phyloP scores from a whole-genome alignment of 2,888 invertebrate species.

The Dicranocentrus wangi region DNA sequence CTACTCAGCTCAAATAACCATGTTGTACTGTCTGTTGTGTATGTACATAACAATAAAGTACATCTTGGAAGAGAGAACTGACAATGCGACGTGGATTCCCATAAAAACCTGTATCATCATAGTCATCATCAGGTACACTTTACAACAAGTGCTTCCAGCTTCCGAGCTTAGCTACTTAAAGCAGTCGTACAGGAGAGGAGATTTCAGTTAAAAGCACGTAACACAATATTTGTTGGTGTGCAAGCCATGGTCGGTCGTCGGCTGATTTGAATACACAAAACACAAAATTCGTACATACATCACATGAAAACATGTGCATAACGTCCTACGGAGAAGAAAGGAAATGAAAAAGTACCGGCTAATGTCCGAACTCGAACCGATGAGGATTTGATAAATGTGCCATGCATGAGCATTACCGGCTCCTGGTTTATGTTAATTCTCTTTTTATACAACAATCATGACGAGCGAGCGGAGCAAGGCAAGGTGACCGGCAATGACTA shows the following conservation, averaged over 20 bases:
- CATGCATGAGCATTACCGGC: constrained; percentile 11
- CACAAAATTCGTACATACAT: too few relatives aligned
- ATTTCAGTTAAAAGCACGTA: too few relatives aligned
- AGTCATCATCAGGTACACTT: constrained; percentile 42
- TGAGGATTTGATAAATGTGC: constrained; percentile 12
- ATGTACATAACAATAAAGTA: constrained; percentile 25
- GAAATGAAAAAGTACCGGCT: too few relatives aligned
- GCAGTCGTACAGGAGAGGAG: not conserved
- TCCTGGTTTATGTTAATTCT: not conserved
- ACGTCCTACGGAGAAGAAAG: too few relatives aligned
- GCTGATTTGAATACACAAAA: too few relatives aligned
- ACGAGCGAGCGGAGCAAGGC: not conserved
- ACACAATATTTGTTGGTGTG: too few relatives aligned
- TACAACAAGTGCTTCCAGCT: constrained; percentile 45
- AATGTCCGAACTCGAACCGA: not conserved
- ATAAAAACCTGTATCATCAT: constrained; percentile 56
- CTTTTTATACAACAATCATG: too few relatives aligned
- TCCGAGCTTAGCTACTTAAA: constrained; percentile 27
- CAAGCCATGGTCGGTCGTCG: too few relatives aligned
- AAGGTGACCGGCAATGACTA: too few relatives aligned
- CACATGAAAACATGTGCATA: too few relatives aligned
- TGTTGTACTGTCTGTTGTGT: constrained; percentile 11
- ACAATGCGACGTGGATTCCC: constrained; percentile 27
- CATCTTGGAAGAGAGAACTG: constrained; percentile 14
- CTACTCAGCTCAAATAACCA: not conserved